A percentile compares a stretch with the other conserved stretches of the same genome.
Evolutionary conservation across 2,797 vertebrate genomes (phyloP).

Genomic region (Triplophysa yarkandensis): DNA sequence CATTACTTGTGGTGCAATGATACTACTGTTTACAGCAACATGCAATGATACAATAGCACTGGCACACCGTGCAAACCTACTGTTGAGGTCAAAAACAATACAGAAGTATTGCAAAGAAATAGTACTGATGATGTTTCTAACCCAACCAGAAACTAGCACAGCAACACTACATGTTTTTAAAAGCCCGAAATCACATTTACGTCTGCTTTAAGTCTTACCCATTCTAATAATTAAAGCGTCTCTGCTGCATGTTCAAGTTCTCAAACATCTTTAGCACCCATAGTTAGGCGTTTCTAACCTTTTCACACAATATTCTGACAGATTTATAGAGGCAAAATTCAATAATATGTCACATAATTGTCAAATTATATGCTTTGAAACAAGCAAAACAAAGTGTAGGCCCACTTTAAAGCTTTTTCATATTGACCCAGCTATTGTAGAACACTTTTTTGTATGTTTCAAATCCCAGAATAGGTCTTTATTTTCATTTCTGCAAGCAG

Average conservation of each 20-base stretch:
- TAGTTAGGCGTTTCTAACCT: conserved; percentile 5
- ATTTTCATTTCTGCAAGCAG: background rate
- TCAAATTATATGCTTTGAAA: conserved; percentile 1
- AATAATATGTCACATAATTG: background rate
- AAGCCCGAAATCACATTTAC: background rate
- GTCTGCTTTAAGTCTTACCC: background rate
- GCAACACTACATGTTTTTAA: background rate
- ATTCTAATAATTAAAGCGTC: conserved; percentile 26
- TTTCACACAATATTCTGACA: conserved; percentile 10
- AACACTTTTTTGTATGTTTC: background rate
- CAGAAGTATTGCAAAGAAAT: too few relatives aligned
- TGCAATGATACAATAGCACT: too few relatives aligned
- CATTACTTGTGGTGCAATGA: too few relatives aligned
- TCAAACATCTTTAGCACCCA: conserved; percentile 19
- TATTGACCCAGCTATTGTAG: background rate
- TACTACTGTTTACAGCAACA: too few relatives aligned
- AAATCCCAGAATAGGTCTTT: background rate
- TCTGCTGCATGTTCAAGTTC: conserved; percentile 19
- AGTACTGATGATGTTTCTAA: conserved; percentile 7
- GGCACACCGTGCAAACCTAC: too few relatives aligned
- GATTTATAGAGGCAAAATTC: background rate
- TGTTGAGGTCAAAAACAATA: too few relatives aligned
- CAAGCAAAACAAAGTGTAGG: background rate
- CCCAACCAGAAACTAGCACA: conserved; percentile 6
- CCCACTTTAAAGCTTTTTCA: background rate